Base-by-base conservation (phyloP, 1,140 invertebrate genomes). In the Telenomus remus region DNA sequence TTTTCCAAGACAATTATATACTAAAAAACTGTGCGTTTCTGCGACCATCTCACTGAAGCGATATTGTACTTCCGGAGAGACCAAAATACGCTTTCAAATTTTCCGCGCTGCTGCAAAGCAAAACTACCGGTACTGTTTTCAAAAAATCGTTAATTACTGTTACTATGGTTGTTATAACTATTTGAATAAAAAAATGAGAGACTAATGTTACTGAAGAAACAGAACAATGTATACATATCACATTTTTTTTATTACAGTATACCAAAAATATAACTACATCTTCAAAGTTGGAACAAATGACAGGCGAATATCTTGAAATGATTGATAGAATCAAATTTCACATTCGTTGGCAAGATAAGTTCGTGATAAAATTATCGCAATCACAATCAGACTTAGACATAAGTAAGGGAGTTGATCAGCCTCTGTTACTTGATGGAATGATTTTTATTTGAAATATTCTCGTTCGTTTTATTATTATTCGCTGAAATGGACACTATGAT, bases 1-100 rank as follows among this genome's bases (percentile, higher is more conserved):
- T 71, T 71, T 71, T 57, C 53, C 50, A 61, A 63, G 68, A 63
- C 68, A 71, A 71, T 71, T 71, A 63, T 51, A 51, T 55, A 56
- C 51, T 56, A 6, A 51, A 63, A 63, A 59, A 54, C 53, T 19
- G 43, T 47, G 27, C 10, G 37, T 55, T 54, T 53, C 49, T 60
- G 65, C 34, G 19, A 60, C 47, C 37, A 68, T 54, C 54, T 55
- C 35, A 34, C 60, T 49, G 49, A 54, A 71, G n/a, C n/a, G 39
- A 47, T 57, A 54, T 51, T 42, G 19, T 27, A 48, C 44, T 63
- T 71, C 59, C 59, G 57, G 51, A 63, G 39, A 6, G n/a, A 56
- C 16, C 15, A 47, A 27, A 60, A 69, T 43, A 39, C 46, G 27
- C 37, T 55, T 39, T 9, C 3, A 9, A 39, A 39, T 39, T 9